These are phyloP conservation scores for Drosophila truncata DNA, from an alignment of 1,140 invertebrate genomes.

Conservation along the genomic window DNA sequence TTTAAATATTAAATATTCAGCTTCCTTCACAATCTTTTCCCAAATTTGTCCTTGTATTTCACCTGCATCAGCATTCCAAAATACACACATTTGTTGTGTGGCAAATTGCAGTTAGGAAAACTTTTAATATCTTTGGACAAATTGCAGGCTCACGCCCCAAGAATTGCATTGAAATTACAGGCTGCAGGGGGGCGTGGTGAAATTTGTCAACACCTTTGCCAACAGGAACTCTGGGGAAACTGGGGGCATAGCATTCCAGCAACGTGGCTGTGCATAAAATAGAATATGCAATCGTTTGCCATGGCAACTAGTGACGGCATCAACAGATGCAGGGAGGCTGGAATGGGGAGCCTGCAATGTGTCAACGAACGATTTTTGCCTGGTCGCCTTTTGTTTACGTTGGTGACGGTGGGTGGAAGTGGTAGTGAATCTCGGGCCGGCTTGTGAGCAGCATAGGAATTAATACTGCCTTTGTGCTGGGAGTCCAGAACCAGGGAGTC, in stretches of 20 bases:
- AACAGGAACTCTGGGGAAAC: background rate
- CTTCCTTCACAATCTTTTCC: background rate
- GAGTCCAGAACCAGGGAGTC: slow-evolving; percentile 44
- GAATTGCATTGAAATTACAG: slow-evolving; percentile 28
- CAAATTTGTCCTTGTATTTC: background rate
- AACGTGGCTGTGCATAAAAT: slow-evolving; percentile 65
- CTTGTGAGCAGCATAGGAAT: slow-evolving; percentile 25
- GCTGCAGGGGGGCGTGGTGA: background rate
- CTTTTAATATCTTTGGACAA: slow-evolving; percentile 30
- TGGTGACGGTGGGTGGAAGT: slow-evolving; percentile 34
- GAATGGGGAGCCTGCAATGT: slow-evolving; percentile 42
- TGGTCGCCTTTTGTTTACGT: slow-evolving; percentile 61
- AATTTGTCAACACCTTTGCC: slow-evolving; percentile 35
- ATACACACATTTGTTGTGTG: background rate
- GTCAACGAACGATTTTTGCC: slow-evolving; percentile 74
- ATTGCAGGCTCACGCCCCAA: slow-evolving; percentile 29
- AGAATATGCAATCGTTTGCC: slow-evolving; percentile 56
- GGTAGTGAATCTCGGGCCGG: slow-evolving; percentile 25
- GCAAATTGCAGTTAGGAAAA: slow-evolving; percentile 1
- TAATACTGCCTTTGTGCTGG: slow-evolving; percentile 48
- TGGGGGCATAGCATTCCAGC: slow-evolving; percentile 9
- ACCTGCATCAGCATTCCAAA: background rate
- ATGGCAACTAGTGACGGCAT: slow-evolving; percentile 48
- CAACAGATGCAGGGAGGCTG: slow-evolving; percentile 1
- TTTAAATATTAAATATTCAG: too few relatives aligned